Percentiles rank a stretch among this genome's conserved stretches.
Conservation (phyloP, 1,140 invertebrate genomes). For the Cyphomyrmex costatus region DNA sequence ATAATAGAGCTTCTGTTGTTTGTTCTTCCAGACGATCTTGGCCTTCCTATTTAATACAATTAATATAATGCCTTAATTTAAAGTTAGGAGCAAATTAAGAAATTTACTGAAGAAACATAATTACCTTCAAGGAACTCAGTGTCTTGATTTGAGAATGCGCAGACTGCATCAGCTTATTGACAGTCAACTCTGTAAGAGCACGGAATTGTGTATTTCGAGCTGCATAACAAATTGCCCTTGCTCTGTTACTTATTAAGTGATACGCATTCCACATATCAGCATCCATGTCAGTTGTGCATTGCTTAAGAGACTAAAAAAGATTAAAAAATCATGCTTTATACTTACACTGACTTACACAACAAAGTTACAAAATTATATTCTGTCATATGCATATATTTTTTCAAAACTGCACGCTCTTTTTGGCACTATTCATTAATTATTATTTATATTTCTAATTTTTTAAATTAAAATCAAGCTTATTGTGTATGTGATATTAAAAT, state of each 20-base stretch:
- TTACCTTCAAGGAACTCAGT: constrained; percentile 84
- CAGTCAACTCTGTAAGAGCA: constrained; percentile 89
- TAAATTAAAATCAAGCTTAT: background rate
- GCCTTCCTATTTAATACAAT: constrained; percentile 83
- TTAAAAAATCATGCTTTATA: constrained; percentile 4
- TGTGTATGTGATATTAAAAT: background rate
- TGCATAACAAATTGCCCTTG: constrained; percentile 90
- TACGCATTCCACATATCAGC: constrained; percentile 91
- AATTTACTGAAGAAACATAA: background rate
- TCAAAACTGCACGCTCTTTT: background rate
- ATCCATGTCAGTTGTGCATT: constrained; percentile 91
- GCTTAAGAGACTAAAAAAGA: constrained; percentile 86
- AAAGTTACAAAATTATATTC: background rate
- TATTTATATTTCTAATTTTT: background rate
- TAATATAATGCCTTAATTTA: background rate
- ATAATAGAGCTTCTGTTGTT: constrained; percentile 86
- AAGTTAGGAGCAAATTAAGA: background rate
- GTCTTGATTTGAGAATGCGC: constrained; percentile 85
- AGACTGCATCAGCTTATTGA: constrained; percentile 89
- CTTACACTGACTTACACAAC: background rate
- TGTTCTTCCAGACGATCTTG: constrained; percentile 87
- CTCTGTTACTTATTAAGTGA: constrained; percentile 90
- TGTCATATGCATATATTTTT: background rate
- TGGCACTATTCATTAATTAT: background rate
- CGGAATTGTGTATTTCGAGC: constrained; percentile 90